Evolutionary conservation across 2,888 invertebrate genomes (phyloP).

Genomic region (Phalangium opilio): DNA sequence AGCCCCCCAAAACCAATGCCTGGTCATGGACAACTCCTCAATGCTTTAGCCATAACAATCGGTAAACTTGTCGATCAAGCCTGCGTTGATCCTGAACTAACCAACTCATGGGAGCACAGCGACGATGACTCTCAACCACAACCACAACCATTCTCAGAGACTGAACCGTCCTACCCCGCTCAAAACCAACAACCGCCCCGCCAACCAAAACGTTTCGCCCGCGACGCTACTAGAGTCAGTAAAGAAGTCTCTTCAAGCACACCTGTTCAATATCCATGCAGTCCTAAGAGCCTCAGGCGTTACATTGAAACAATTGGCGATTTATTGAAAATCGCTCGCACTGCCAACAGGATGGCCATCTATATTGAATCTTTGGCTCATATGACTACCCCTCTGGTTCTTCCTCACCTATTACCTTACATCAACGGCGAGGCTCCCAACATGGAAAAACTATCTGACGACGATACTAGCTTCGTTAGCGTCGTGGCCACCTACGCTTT

Average conservation of each 20-base stretch:
- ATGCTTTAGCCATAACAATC: conserved; percentile 24
- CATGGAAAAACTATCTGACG: background rate
- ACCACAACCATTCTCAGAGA: too few species aligned
- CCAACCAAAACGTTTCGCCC: too few species aligned
- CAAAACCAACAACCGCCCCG: too few species aligned
- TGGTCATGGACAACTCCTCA: conserved; percentile 11
- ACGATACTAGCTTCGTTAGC: background rate
- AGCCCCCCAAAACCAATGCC: too few species aligned
- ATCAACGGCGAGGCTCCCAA: conserved; percentile 6
- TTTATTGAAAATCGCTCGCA: background rate
- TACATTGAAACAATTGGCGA: too few species aligned
- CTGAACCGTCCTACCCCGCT: too few species aligned
- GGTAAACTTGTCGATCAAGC: conserved; percentile 26
- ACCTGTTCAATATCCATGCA: too few species aligned
- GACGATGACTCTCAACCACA: too few species aligned
- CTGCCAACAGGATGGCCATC: conserved; percentile 14
- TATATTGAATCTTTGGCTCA: conserved; percentile 19
- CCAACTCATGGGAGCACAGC: too few species aligned
- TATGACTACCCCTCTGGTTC: conserved; percentile 11
- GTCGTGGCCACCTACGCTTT: background rate
- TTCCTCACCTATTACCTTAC: conserved; percentile 14
- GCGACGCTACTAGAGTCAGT: too few species aligned
- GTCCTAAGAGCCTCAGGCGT: too few species aligned
- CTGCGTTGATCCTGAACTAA: conserved; percentile 20
- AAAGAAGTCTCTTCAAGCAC: too few species aligned